These are phyloP conservation scores for Amphipoea oculea DNA, from an alignment of 2,888 invertebrate genomes.

Conservation along the genomic window DNA sequence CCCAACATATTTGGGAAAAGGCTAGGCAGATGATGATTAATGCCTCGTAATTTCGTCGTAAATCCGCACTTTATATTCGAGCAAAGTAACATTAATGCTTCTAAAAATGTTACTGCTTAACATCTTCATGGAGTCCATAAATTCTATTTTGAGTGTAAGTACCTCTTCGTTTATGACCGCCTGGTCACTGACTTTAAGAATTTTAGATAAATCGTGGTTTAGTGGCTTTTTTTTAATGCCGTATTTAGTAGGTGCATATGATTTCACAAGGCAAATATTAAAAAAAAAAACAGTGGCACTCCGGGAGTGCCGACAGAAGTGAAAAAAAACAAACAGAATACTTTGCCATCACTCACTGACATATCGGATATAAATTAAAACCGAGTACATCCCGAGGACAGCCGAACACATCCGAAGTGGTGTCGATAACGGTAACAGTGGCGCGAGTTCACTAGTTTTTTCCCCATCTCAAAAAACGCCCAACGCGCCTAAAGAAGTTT, in stretches of 20 bases:
- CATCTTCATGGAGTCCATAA: constrained; percentile 70
- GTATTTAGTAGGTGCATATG: not conserved
- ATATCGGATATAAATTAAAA: too few species aligned
- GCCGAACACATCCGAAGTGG: too few species aligned
- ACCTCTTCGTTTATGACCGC: constrained; percentile 40
- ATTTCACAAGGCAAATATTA: not conserved
- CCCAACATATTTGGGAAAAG: too few species aligned
- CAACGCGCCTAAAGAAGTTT: too few species aligned
- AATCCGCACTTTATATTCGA: constrained; percentile 49
- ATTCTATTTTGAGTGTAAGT: constrained; percentile 65
- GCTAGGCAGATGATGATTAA: not conserved
- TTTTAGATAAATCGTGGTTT: constrained; percentile 19
- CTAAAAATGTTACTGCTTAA: constrained; percentile 71
- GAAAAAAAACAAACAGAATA: too few species aligned
- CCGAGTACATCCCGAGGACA: too few species aligned
- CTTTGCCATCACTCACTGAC: too few species aligned
- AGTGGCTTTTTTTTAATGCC: not conserved
- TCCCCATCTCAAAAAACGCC: too few species aligned
- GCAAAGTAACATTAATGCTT: constrained; percentile 49
- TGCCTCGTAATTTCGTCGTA: constrained; percentile 47
- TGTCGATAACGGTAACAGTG: too few species aligned
- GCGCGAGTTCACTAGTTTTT: too few species aligned
- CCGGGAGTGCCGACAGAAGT: too few species aligned
- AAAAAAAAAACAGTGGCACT: too few species aligned
- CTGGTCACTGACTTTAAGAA: constrained; percentile 30